Percentiles rank a stretch among this genome's conserved stretches.
These are phyloP conservation scores for Ochropleura plecta DNA, from an alignment of 2,888 invertebrate genomes.

Conservation along the genomic window DNA sequence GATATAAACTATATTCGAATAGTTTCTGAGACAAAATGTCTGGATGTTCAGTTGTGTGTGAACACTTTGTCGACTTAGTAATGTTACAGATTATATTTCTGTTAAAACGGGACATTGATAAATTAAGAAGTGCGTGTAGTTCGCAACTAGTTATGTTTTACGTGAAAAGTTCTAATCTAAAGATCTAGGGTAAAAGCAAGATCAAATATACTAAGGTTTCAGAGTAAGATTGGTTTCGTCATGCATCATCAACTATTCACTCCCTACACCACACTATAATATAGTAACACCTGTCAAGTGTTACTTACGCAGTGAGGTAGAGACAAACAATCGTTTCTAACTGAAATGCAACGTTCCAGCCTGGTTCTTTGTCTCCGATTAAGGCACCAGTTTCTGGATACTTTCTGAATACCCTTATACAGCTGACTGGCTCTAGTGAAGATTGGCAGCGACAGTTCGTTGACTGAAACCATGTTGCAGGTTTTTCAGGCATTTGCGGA, in stretches of 20 bases:
- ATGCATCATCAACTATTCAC: constrained; percentile 23
- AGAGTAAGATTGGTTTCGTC: constrained; percentile 46
- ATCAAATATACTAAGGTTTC: neutral
- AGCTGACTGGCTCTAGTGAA: neutral
- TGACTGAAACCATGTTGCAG: neutral
- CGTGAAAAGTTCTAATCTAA: neutral
- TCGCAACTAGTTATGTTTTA: neutral
- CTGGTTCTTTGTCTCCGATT: neutral
- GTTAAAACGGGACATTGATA: neutral
- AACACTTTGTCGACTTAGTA: neutral
- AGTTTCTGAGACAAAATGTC: neutral
- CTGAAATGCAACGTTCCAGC: neutral
- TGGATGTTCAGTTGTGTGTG: neutral
- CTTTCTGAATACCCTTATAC: neutral
- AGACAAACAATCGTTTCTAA: too few species aligned
- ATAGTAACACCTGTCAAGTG: constrained; percentile 53
- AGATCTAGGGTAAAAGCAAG: neutral
- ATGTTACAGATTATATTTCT: neutral
- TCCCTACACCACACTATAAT: constrained; percentile 33
- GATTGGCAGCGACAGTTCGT: neutral
- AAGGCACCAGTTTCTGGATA: neutral
- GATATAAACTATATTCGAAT: constrained; percentile 14
- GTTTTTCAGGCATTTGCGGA: neutral
- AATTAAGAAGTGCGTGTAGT: neutral
- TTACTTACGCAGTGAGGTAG: constrained; percentile 48